Evolutionary conservation across 2,113 vertebrate species (phyloP), one percentile per base, ranked within the genome.

Genomic region (Charina bottae): DNA sequence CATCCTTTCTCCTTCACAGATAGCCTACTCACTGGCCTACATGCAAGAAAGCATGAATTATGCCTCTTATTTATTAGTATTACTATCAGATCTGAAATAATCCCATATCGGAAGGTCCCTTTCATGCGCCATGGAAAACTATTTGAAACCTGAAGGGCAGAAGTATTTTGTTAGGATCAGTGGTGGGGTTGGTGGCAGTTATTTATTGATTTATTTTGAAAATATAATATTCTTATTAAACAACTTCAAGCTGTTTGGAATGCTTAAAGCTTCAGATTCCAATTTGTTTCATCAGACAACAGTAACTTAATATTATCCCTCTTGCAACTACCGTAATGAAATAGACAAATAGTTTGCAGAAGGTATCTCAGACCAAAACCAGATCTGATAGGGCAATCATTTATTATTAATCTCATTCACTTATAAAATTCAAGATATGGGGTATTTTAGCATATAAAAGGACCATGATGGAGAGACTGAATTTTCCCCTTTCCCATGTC

Each of bases 251-350:
- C 49, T 8, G 24, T 78, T 78, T 21, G 72, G 26, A 9, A 33
- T 78, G n/a, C 19, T 11, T 53, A 53, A 89, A 78, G 10, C 37
- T 21, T 15, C 8, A 13, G 46, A 64, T 53, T 28, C 68, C 42
- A 85, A 85, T 59, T 64, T 19, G 90, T 62, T 92, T 42, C 15
- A 24, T 46, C 83, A 78, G 88, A 62, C 56, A 92, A 72, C 42
- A 0, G 5, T 6, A 64, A 26, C 0, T 90, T 93, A 93, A 89
- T 64, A 37, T 88, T 86, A 1, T 90, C 93, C 88, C 37, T 87
- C 87, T n/a, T 23, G 24, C 88, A 94, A 62, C 72, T 87, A 86
- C 91, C 95, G 91, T 93, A 90, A 84, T 94, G 83, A 26, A 87
- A 49, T 83, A 60, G 64, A 15, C 7, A 42, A 78, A 42, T 86